Evolutionary conservation across 2,797 vertebrate genomes (phyloP).

Genomic region (Vultur gryphus): DNA sequence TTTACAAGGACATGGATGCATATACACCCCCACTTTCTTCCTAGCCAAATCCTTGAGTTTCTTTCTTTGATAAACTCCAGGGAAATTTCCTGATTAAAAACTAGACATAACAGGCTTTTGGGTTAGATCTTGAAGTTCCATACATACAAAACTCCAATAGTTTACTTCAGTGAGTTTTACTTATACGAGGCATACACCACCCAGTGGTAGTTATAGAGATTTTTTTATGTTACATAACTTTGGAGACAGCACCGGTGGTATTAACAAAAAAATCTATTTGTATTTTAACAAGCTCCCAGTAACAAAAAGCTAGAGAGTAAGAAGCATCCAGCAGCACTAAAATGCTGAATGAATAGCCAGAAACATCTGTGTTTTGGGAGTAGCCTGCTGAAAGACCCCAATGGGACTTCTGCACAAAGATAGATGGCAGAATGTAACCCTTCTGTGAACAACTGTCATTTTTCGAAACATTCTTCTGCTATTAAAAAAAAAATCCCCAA

Average conservation of each 20-base stretch:
- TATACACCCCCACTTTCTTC: neutral
- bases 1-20: neutral
- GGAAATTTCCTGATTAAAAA: neutral
- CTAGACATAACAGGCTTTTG: neutral
- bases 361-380: constrained; percentile 62
- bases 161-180: neutral
- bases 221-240: neutral
- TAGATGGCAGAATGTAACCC: constrained; percentile 58
- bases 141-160: neutral
- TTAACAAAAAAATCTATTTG: neutral
- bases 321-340: neutral
- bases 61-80: neutral
- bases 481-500: neutral
- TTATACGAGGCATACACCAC: neutral
- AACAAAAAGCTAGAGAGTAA: neutral
- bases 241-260: neutral
- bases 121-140: neutral
- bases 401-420: constrained; percentile 43
- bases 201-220: neutral
- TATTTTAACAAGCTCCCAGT: neutral
- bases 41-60: neutral
- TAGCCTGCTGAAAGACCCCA: constrained; percentile 40
- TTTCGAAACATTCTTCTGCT: constrained; percentile 14
- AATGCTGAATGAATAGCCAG: constrained; percentile 24
- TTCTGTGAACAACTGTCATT: constrained; percentile 18